Evolutionary conservation across 2,888 invertebrate genomes (phyloP).

Genomic region (Listrodromus nycthemerus): DNA sequence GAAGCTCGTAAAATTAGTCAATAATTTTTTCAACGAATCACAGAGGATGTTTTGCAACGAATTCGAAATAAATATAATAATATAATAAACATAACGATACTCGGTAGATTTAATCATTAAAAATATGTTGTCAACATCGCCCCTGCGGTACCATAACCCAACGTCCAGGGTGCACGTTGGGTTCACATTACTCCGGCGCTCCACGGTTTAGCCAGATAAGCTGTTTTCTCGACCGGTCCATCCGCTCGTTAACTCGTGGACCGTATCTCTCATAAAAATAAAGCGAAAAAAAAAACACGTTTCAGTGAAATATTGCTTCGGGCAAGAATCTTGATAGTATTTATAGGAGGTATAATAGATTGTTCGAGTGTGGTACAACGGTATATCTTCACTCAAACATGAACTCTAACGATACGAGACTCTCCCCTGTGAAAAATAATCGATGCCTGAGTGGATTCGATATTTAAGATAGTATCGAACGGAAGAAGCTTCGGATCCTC

Average conservation of each 20-base stretch:
- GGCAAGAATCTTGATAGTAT: slow-evolving; percentile 62
- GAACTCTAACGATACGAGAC: slow-evolving; percentile 10
- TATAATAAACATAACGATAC: not conserved
- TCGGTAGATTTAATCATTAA: not conserved
- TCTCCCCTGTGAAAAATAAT: not conserved
- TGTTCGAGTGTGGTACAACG: slow-evolving; percentile 28
- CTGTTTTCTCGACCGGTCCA: not conserved
- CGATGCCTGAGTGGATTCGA: slow-evolving; percentile 14
- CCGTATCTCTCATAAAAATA: not conserved
- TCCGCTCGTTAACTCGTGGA: not conserved
- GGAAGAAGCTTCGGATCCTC: not conserved
- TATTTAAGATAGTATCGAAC: slow-evolving; percentile 1
- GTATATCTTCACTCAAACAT: slow-evolving; percentile 15
- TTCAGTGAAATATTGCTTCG: slow-evolving; percentile 64
- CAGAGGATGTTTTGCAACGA: too few relatives aligned
- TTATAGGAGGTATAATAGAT: slow-evolving; percentile 64
- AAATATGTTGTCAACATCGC: not conserved
- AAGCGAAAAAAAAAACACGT: slow-evolving; percentile 69
- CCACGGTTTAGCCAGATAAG: slow-evolving; percentile 1
- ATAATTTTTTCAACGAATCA: not conserved
- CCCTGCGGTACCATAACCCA: slow-evolving; percentile 33
- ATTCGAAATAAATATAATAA: not conserved
- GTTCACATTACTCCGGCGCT: slow-evolving; percentile 11
- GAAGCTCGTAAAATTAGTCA: not conserved
- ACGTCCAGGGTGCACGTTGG: slow-evolving; percentile 3